Base-by-base conservation (phyloP, 2,113 vertebrate species). In the Otis tarda region DNA sequence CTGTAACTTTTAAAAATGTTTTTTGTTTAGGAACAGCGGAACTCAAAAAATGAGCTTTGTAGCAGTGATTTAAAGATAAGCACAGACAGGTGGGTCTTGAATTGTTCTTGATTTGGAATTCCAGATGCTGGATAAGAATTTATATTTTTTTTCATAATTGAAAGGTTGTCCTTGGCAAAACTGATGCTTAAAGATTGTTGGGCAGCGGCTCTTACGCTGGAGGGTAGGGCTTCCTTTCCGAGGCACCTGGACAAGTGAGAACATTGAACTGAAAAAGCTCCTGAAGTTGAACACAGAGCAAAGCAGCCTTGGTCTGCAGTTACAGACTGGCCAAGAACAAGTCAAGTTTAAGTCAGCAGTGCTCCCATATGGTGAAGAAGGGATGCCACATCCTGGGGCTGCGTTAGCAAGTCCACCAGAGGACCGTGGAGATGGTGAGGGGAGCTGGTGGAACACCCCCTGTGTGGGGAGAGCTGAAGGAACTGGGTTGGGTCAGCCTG, bases 1-100 rank as follows among this genome's bases (percentile, higher is more conserved):
- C 12, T 86, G 24, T 89, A 65, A 35, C 61, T 74, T 87, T 49
- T 52, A 75, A 43, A 41, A 41, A 61, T 78, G 8, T 18, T 93
- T 28, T 47, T 28, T 91, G 67, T 91, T 76, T 55, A 97, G 90
- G 79, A 80, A 45, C 92, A 81, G 30, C 14, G 47, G 92, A 87
- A 95, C 75, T 88, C 84, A 53, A 78, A 88, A 77, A 79, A 84
- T 83, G 43, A 70, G 52, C 63, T 18, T 14, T 59, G 31, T 57
- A 53, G 35, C 31, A 43, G 60, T 47, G n/a, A 87, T 23, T 39
- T 95, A 49, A 93, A 79, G 56, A 74, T 52, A 45, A 65, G 47
- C 50, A 35, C 70, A 6, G 64, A 83, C 53, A 97, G 97, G 98
- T 98, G 81, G 30, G 95, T 95, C 6, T 14, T 4, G 24, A n/a